Evolutionary conservation across 1,140 invertebrate genomes (phyloP), one percentile per base, ranked within the genome.

Genomic region (Caenorhabditis elegans): DNA sequence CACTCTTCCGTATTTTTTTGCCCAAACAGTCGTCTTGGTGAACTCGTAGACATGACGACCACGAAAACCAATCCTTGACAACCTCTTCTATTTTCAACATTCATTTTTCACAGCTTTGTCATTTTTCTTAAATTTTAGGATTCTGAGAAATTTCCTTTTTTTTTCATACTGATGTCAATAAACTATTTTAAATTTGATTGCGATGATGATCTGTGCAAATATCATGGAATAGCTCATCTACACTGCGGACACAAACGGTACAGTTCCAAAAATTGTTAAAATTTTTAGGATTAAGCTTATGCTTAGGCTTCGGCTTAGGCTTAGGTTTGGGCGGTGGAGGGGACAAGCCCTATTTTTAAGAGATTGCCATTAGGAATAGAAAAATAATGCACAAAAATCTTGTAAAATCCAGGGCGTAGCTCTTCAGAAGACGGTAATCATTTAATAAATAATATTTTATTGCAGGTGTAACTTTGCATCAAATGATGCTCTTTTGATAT

Each of bases 61-160:
- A 43, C 31, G 34, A 39, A 70, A 70, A 70, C 60, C 34, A 70
- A 70, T 70, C 60, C 60, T 70, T 70, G 60, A 10, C 31, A 70
- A 70, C 60, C 34, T 70, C 39, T 22, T n/a, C 34, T 24, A 1
- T 70, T 70, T 24, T 39, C n/a, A 19, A 43, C 15, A 43, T 70
- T 70, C 34, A 70, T 13, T 39, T 36, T 70, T 70, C 60, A 60
- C 28, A 34, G 53, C 53, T 3, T 60, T 28, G 53, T 60, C 28
- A 60, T 60, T 55, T 15, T 15, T 60, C 34, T 17, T 22, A n/a
- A 48, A 11, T 26, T 53, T 53, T 26, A 11, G 47, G 19, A 26
- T 60, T 51, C 46, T 17, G 5, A 48, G 3, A 51, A 24, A 24
- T 48, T 6, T 48, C 17, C 5, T 48, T 5, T 4, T 48, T 48